Conservation (phyloP, 2,888 invertebrate species). For the Tribolium freemani region DNA sequence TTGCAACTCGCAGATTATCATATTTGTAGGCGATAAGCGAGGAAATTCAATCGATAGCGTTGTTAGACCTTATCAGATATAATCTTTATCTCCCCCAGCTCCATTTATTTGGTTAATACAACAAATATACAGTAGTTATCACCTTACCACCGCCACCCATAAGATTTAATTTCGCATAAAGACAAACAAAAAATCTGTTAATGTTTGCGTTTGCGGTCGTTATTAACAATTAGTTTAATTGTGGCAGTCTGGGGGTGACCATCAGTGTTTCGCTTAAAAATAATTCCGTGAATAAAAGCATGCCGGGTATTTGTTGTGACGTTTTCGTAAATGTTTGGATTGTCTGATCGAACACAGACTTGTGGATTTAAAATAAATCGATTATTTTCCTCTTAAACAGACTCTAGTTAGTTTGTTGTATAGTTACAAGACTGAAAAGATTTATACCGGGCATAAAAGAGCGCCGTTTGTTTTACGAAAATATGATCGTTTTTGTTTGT, state of each 20-base stretch:
- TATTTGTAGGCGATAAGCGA: background rate
- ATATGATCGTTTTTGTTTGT: constrained; percentile 55
- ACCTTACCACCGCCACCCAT: constrained; percentile 45
- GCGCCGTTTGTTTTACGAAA: constrained; percentile 53
- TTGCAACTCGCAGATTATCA: constrained; percentile 3
- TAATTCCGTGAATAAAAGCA: constrained; percentile 58
- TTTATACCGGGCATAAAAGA: constrained; percentile 52
- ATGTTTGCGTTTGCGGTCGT: constrained; percentile 39
- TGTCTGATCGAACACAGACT: constrained; percentile 64
- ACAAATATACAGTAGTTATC: constrained; percentile 54
- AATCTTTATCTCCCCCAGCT: constrained; percentile 48
- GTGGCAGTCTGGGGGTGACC: background rate
- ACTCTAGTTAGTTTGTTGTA: constrained; percentile 41
- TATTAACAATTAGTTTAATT: constrained; percentile 40
- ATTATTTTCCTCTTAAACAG: constrained; percentile 56
- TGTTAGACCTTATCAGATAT: constrained; percentile 45
- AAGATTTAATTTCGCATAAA: constrained; percentile 48
- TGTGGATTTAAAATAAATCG: constrained; percentile 60
- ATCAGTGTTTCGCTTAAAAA: constrained; percentile 45
- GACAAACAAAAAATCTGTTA: constrained; percentile 46
- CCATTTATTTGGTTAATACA: constrained; percentile 45
- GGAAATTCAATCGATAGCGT: constrained; percentile 39
- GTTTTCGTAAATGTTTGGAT: constrained; percentile 66
- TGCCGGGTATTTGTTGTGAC: constrained; percentile 64
- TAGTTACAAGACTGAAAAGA: constrained; percentile 38